Evolutionary conservation across 2,888 invertebrate species (phyloP), one percentile per base, ranked within the genome.

Genomic region (Hypena proboscidalis): DNA sequence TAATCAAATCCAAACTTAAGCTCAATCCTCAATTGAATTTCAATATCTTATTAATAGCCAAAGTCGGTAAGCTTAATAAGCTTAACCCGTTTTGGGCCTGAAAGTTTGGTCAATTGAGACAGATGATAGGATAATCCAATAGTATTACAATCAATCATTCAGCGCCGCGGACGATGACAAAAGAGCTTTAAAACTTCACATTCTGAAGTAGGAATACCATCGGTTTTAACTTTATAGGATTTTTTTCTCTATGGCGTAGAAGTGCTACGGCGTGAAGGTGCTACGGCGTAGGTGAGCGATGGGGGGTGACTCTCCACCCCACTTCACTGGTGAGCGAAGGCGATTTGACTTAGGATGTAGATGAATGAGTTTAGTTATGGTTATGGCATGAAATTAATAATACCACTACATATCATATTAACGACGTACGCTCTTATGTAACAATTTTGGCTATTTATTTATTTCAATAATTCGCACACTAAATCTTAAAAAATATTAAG

Each of bases 111-210:
- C 14, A n/a, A 4, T 13, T 21, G 26, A 10, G 21, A 30, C 15
- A 8, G 8, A 37, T 35, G 50, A 42, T 35, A 36, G 39, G 40
- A 50, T 50, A 38, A 54, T 58, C 38, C 48, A 47, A 38, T 48
- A 32, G 38, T 39, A 41, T 44, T 49, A 49, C 32, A 37, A 61
- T 63, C 55, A 54, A 63, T 60, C 51, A 61, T 51, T 55, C 37
- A 62, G 21, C 9, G 11, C 25, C 26, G 33, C 30, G 33, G 25
- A 20, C 38, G 45, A 35, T 43, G 62, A 48, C 54, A 50, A 45
- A 62, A 20, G 37, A 23, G 42, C 39, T 58, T 58, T 34, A 49
- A 36, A 61, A 58, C 47, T 60, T 60, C 45, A 31, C 5, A 44
- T 10, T 10, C 32, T 32, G 27, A 7, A 4, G 4, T 10, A 27